Base-by-base conservation (phyloP, 2,888 invertebrate species). In the Flexamia atlantica region DNA sequence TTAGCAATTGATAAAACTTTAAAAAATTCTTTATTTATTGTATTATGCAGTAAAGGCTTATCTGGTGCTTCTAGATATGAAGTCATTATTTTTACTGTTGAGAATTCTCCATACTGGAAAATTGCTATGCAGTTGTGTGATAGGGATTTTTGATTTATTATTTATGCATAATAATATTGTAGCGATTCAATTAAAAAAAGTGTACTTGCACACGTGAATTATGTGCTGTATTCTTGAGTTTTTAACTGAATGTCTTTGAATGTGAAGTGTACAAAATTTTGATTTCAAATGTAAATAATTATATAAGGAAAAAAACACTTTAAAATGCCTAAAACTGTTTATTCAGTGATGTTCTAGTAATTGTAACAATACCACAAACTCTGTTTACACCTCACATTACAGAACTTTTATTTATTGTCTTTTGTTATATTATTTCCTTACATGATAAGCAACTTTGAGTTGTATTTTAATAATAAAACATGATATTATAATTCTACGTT, bases 401-500 rank as follows among this genome's bases (percentile, higher is more conserved):
- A 53, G 23, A 5, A 28, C 14, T 28, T 64, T 64, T 28, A 64
- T 28, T 64, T 64, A 64, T 64, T 64, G 3, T 10, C 2, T 64
- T 64, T 64, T 64, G 64, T 64, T 64, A 28, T 17, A 53, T 53
- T 53, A 50, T 60, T 64, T 64, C 64, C 64, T 28, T 25, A 64
- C 64, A 28, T 64, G 14, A 53, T 53, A 64, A 64, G 30, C 64
- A 64, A 64, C 64, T 64, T 64, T 64, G 14, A 28, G 64, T 64
- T 64, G 64, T 64, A 64, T 64, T 64, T 64, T 64, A 64, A 28
- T 64, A 64, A 64, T n/a, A 64, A 53, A 53, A 53, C 4, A 53
- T 53, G 20, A 53, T 23, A 53, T 23, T 53, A 53, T 9, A 20
- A 36, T 36, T 36, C 36, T 36, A 4, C 9, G 4, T 36, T 36